Conservation (phyloP, 2,797 vertebrate genomes). For the Sciurus vulgaris region DNA sequence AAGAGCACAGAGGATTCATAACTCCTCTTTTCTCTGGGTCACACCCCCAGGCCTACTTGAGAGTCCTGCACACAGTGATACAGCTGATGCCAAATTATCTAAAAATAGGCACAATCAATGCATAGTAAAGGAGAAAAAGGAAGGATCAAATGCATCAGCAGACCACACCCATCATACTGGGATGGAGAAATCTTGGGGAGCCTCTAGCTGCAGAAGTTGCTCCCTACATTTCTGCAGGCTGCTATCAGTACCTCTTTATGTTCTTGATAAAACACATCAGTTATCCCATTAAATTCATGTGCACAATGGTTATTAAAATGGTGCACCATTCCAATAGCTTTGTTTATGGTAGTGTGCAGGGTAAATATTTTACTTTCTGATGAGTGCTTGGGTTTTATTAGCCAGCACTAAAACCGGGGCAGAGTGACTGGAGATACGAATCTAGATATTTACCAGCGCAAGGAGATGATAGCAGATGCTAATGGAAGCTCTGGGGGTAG, state of each 20-base stretch:
- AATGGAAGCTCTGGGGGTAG: slow-evolving; percentile 76
- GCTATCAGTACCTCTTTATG: not conserved
- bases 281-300: slow-evolving; percentile 42
- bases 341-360: slow-evolving; percentile 60
- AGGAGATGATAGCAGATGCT: slow-evolving; percentile 66
- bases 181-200: not conserved
- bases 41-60: not conserved
- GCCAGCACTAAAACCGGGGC: slow-evolving; percentile 56
- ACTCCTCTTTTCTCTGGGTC: not conserved
- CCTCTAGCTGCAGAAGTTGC: not conserved
- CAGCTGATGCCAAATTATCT: not conserved
- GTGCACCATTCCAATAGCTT: slow-evolving; percentile 30
- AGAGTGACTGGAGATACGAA: slow-evolving; percentile 47
- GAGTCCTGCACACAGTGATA: not conserved
- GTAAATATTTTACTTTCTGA: slow-evolving; percentile 78
- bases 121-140: not conserved
- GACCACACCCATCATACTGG: not conserved
- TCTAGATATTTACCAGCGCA: slow-evolving; percentile 69
- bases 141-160: not conserved
- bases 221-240: not conserved
- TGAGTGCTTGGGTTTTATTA: slow-evolving; percentile 77
- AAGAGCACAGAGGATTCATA: not conserved
- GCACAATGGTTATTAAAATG: slow-evolving; percentile 64
- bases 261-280: slow-evolving; percentile 45
- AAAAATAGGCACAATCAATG: not conserved